Base-by-base conservation (phyloP, 37 sponge, comb jelly and placozoan genomes). In the Axinella damicornis region DNA sequence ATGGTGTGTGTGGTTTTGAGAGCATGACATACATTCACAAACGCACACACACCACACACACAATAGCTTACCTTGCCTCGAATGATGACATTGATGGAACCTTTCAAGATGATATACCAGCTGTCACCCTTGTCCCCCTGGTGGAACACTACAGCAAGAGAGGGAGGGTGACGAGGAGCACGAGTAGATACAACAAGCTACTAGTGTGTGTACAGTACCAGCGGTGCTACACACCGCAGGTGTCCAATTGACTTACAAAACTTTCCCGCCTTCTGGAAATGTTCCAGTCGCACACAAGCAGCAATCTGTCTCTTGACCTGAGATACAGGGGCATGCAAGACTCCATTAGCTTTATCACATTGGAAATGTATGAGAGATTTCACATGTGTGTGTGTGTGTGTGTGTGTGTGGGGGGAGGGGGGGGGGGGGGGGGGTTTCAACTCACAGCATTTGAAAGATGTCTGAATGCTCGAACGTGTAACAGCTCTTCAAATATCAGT, bases 91-190 rank as follows among this genome's bases (percentile, higher is more conserved):
- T 87, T 92, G 36, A 95, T 90, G 28, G 96, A 95, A 24, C 96
- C 96, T 83, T 79, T 84, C n/a, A 92, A 69, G 5, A 95, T 92
- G 25, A 95, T 83, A 57, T 89, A 95, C 96, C 96, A 95, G 24
- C 90, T 89, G 53, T 85, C 73, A 27, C 93, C 96, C 78, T 82
- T 87, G 55, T 95, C 96, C 0, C 96, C 96, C 74, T 95, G 90
- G 15, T 79, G 87, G 65, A 87, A 92, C 81, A 95, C 96, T 95
- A 84, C 27, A 53, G 16, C 2, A n/a, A 13, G 22, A 20, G 67
- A 77, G 53, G 15, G 34, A 35, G 37, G 34, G 9, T 9, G 35
- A 21, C 5, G 13, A 69, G 28, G 68, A 34, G 28, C 33, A 67
- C 19, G n/a, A n/a, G n/a, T n/a, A n/a, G n/a, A n/a, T n/a, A n/a